A percentile compares a stretch with the other conserved stretches of the same genome.
Conservation (phyloP, 2,797 vertebrate genomes). For the Myioborus melanocephalus region DNA sequence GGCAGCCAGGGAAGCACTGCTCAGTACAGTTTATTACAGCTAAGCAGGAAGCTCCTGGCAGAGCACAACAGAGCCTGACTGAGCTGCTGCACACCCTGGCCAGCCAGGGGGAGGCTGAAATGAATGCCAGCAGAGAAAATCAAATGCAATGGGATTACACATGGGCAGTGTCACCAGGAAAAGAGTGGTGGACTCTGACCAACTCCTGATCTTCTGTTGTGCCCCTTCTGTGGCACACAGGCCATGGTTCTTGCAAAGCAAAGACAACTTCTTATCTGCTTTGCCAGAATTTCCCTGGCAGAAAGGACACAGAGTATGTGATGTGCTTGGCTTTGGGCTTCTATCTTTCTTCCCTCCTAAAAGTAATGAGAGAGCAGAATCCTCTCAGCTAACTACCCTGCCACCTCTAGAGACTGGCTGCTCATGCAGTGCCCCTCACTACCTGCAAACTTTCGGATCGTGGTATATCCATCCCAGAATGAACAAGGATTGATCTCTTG, state of each 20-base stretch:
- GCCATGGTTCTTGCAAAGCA: background rate
- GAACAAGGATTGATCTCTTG: background rate
- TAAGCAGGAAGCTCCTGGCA: background rate
- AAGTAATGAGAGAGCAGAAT: background rate
- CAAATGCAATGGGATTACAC: background rate
- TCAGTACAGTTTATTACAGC: background rate
- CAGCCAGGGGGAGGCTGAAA: background rate
- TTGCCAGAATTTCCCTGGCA: background rate
- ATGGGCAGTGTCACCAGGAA: background rate
- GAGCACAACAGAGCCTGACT: background rate
- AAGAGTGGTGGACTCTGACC: accelerated
- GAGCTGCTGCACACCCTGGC: background rate
- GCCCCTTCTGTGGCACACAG: accelerated
- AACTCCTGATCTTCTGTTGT: background rate
- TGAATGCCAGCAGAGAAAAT: background rate
- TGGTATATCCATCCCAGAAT: background rate
- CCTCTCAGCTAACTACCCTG: background rate
- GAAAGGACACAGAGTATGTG: background rate
- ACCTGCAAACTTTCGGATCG: background rate
- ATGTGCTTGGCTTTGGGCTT: background rate
- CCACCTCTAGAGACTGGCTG: background rate
- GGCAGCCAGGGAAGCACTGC: background rate
- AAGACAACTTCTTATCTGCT: background rate
- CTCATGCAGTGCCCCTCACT: background rate
- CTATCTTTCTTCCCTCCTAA: background rate